Conservation (phyloP, 2,113 vertebrate species). For the Anas platyrhynchos region DNA sequence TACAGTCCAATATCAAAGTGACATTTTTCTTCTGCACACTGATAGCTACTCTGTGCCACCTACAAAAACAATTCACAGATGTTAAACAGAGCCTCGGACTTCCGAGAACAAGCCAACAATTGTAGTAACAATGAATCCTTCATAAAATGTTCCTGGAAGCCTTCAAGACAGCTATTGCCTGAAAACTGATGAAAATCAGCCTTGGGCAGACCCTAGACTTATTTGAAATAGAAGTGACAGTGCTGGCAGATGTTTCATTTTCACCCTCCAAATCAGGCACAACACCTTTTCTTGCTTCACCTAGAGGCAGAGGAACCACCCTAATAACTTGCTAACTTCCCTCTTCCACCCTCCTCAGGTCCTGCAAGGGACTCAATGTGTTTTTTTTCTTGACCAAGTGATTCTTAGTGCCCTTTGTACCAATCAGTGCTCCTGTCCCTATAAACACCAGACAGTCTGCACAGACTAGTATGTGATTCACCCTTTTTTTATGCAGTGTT, state of each 20-base stretch:
- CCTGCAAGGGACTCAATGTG: neutral
- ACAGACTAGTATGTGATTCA: neutral
- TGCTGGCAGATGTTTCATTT: neutral
- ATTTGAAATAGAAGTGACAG: neutral
- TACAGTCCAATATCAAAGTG: constrained; percentile 95
- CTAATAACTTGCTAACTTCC: fast-evolving
- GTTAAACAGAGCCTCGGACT: neutral
- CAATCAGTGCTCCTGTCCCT: neutral
- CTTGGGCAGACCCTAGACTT: neutral
- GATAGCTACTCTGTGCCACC: constrained; percentile 96
- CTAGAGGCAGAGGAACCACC: neutral
- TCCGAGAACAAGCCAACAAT: neutral
- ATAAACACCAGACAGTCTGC: fast-evolving
- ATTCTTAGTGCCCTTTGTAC: neutral
- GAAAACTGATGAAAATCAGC: neutral
- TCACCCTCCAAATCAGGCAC: neutral
- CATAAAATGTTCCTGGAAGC: neutral
- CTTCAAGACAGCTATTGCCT: neutral
- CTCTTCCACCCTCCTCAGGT: neutral
- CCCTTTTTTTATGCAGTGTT: neutral
- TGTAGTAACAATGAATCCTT: fast-evolving
- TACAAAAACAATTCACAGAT: constrained; percentile 32
- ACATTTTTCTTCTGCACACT: constrained; percentile 93
- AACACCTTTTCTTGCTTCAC: neutral
- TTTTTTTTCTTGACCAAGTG: neutral